Conservation (phyloP, 37 sponge, comb jelly and placozoan species). For the Halichondria panicea region DNA sequence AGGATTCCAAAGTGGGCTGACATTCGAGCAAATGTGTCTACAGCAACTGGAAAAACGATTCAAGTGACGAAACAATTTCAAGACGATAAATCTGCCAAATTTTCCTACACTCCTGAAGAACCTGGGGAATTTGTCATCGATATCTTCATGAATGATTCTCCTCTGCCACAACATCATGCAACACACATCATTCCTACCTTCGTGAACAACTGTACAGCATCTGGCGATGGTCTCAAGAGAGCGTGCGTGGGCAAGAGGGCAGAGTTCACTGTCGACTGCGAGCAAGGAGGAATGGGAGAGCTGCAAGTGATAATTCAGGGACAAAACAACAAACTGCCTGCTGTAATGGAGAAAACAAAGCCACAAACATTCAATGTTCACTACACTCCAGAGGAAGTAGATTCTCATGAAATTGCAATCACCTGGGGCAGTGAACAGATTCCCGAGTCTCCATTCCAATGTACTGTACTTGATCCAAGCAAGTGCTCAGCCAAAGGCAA, state of each 20-base stretch:
- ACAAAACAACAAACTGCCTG: constrained; percentile 15
- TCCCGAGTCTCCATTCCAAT: constrained; percentile 48
- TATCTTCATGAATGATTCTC: constrained; percentile 46
- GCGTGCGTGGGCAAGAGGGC: constrained; percentile 31
- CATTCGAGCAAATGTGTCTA: too few relatives aligned
- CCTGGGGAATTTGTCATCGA: constrained; percentile 48
- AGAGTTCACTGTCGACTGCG: constrained; percentile 54
- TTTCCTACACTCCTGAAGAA: constrained; percentile 39
- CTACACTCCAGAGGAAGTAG: constrained; percentile 54
- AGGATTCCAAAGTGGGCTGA: too few relatives aligned
- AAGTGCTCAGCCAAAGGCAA: constrained; percentile 48
- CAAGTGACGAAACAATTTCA: constrained; percentile 41
- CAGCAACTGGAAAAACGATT: constrained; percentile 27
- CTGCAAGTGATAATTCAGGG: constrained; percentile 29
- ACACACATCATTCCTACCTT: too few relatives aligned
- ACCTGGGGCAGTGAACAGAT: constrained; percentile 41
- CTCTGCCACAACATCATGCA: constrained; percentile 61
- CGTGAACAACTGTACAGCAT: constrained; percentile 20
- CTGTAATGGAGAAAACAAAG: constrained; percentile 3
- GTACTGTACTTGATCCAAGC: constrained; percentile 34
- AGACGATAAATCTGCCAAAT: constrained; percentile 19
- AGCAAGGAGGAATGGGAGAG: constrained; percentile 57
- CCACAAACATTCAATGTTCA: constrained; percentile 17
- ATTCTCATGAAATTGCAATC: constrained; percentile 15
- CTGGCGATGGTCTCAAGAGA: constrained; percentile 29